A percentile compares a stretch with the other conserved stretches of the same genome.
phyloP scores from a whole-genome alignment of 2,113 vertebrate species.

The Ictalurus furcatus region DNA sequence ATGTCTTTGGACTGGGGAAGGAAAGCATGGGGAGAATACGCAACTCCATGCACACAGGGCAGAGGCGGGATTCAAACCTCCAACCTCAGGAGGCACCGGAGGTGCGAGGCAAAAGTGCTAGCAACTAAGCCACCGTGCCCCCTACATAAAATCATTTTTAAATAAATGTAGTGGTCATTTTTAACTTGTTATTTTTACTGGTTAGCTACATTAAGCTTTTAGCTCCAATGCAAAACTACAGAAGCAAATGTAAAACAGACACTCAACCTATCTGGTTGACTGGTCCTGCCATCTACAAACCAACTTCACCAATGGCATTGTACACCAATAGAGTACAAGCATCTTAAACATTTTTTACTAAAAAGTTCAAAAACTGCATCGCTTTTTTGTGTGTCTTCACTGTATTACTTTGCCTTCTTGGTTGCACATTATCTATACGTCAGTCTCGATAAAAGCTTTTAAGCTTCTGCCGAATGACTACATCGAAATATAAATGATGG shows the following conservation, averaged over 20 bases:
- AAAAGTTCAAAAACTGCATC: no score
- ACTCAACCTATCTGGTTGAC: not conserved
- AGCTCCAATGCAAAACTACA: not conserved
- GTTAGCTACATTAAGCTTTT: not conserved
- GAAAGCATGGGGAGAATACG: no score
- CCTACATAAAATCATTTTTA: no score
- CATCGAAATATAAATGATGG: not conserved
- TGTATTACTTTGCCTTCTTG: not conserved
- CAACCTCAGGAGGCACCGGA: no score
- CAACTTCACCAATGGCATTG: not conserved
- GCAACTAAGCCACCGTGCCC: no score
- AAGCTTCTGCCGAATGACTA: not conserved
- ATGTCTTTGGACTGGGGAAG: no score
- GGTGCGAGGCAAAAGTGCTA: no score
- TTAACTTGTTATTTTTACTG: not conserved
- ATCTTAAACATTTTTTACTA: not conserved
- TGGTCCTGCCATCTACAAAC: not conserved
- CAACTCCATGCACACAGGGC: no score
- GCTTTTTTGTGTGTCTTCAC: not conserved
- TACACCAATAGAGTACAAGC: not conserved
- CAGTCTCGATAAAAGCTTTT: not conserved
- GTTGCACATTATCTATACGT: not conserved
- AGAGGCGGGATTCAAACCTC: no score
- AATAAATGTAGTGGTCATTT: no score
- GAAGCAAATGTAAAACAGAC: not conserved